Conservation (phyloP, 2,888 invertebrate genomes). For the Dendrolimus pini region DNA sequence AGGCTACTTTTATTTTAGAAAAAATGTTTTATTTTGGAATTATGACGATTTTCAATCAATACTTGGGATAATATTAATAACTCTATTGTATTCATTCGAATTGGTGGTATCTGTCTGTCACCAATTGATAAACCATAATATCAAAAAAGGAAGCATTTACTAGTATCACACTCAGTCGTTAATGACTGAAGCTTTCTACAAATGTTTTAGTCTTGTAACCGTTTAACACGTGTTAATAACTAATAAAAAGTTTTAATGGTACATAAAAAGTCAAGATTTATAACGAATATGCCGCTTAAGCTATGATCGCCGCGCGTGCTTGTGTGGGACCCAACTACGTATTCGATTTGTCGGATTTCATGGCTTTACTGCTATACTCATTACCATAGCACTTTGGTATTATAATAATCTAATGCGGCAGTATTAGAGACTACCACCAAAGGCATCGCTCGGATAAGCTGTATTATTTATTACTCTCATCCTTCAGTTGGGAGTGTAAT, state of each 20-base stretch:
- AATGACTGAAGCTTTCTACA: slow-evolving; percentile 66
- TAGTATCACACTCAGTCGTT: slow-evolving; percentile 32
- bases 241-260: slow-evolving; percentile 73
- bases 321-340: slow-evolving; percentile 2
- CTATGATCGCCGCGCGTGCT: slow-evolving; percentile 57
- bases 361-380: slow-evolving; percentile 22
- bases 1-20: too few species aligned
- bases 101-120: too few species aligned
- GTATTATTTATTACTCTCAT: too few species aligned
- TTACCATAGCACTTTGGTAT: neutral
- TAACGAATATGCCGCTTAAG: slow-evolving; percentile 61
- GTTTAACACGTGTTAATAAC: slow-evolving; percentile 74
- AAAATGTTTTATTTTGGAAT: too few species aligned
- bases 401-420: too few species aligned
- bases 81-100: too few species aligned
- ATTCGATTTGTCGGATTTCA: slow-evolving; percentile 26
- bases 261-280: slow-evolving; percentile 75
- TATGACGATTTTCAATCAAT: too few species aligned
- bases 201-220: slow-evolving; percentile 66
- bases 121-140: neutral
- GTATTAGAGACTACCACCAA: too few species aligned
- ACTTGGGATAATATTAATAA: too few species aligned
- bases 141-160: slow-evolving; percentile 2
- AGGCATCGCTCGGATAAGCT: too few species aligned
- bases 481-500: too few species aligned